A percentile compares a stretch with the other conserved stretches of the same genome.
These are phyloP conservation scores for Linnaemya tessellans DNA, from an alignment of 2,888 invertebrate species.

Conservation along the genomic window DNA sequence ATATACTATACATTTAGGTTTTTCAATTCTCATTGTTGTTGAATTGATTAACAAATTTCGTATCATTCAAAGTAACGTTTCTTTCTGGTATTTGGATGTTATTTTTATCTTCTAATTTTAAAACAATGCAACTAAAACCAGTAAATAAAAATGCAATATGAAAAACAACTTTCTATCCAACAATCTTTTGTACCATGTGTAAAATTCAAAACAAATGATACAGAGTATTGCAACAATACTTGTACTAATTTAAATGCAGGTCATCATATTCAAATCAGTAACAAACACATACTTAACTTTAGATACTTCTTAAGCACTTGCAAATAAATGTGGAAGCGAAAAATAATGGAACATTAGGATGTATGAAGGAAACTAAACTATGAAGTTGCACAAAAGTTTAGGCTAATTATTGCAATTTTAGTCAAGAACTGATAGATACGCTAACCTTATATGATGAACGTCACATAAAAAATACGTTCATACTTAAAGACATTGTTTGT, in stretches of 20 bases:
- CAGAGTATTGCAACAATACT: conserved; percentile 30
- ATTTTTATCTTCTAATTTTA: neutral
- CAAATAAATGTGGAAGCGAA: conserved; percentile 8
- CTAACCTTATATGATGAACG: too few relatives aligned
- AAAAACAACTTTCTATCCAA: conserved; percentile 65
- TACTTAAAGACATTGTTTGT: neutral
- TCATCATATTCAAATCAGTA: conserved; percentile 51
- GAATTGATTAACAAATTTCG: neutral
- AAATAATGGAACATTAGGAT: neutral
- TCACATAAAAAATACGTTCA: too few relatives aligned
- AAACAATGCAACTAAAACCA: conserved; percentile 42
- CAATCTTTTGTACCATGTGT: conserved; percentile 34
- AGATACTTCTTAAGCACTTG: neutral
- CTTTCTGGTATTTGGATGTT: neutral
- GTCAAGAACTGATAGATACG: too few relatives aligned
- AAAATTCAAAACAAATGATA: conserved; percentile 22
- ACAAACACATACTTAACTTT: conserved; percentile 38
- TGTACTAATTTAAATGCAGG: conserved; percentile 61
- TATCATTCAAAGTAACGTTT: conserved; percentile 2
- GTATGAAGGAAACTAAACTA: too few relatives aligned
- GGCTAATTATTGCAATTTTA: too few relatives aligned
- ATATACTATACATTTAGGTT: neutral
- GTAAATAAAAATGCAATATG: conserved; percentile 42
- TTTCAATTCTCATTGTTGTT: neutral
- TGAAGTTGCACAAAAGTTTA: too few relatives aligned